These are phyloP conservation scores for Myanophis thanlyinensis DNA, from an alignment of 2,113 vertebrate species.

Conservation along the genomic window DNA sequence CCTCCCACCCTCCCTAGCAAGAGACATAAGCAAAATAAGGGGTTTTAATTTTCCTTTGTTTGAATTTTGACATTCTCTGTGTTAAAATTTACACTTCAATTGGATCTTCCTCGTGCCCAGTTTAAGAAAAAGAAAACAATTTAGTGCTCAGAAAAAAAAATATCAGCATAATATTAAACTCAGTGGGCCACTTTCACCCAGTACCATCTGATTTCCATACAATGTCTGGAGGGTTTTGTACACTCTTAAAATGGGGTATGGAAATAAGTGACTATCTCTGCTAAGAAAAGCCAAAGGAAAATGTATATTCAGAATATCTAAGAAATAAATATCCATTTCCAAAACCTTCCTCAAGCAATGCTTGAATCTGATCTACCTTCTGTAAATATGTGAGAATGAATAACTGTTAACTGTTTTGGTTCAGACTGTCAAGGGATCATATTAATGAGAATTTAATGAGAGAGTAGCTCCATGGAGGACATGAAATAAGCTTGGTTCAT, in stretches of 20 bases:
- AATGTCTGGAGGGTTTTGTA: conserved; percentile 71
- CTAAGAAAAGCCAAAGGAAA: conserved; percentile 69
- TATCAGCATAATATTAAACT: conserved; percentile 60
- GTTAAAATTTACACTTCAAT: background rate
- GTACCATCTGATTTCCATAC: conserved; percentile 67
- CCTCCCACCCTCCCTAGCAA: conserved; percentile 20
- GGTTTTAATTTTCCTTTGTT: conserved; percentile 52
- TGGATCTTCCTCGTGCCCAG: conserved; percentile 48
- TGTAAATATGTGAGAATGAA: background rate
- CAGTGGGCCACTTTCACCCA: conserved; percentile 56
- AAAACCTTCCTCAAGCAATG: conserved; percentile 55
- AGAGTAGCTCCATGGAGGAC: background rate
- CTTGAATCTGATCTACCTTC: background rate
- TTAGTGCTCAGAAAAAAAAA: conserved; percentile 63
- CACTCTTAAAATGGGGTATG: conserved; percentile 68
- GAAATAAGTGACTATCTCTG: conserved; percentile 72
- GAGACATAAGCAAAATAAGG: conserved; percentile 43
- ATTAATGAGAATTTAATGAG: background rate
- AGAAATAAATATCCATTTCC: conserved; percentile 64
- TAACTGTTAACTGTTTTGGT: background rate
- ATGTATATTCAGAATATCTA: conserved; percentile 65
- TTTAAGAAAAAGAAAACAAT: conserved; percentile 60
- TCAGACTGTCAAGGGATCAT: background rate
- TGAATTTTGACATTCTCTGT: conserved; percentile 17
- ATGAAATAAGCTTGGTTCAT: background rate